Conservation (phyloP, 1,140 invertebrate species). For the Antheraea pernyi region DNA sequence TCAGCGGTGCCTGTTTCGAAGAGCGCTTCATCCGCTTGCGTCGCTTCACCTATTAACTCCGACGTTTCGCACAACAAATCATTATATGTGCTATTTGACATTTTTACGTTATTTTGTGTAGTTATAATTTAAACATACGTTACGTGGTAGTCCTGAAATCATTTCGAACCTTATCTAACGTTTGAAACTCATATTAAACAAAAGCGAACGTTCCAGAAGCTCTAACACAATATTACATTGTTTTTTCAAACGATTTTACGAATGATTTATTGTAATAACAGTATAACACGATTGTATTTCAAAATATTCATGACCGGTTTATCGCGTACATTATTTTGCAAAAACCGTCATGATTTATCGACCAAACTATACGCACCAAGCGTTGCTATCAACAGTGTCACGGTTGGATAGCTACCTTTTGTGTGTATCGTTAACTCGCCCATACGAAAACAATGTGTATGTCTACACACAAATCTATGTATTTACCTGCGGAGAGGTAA, state of each 20-base stretch:
- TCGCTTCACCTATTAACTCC: constrained; percentile 81
- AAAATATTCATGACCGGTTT: background rate
- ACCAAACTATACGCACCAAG: constrained; percentile 41
- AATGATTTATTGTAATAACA: background rate
- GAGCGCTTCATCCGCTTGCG: constrained; percentile 82
- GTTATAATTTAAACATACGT: background rate
- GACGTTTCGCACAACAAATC: constrained; percentile 84
- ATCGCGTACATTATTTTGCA: background rate
- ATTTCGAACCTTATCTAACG: background rate
- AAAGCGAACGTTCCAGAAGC: no score
- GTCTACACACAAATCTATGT: no score
- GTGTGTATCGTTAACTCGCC: background rate
- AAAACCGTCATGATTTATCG: constrained; percentile 36
- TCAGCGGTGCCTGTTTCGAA: constrained; percentile 83
- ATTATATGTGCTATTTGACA: constrained; percentile 88
- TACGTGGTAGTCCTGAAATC: no score
- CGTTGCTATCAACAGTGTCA: constrained; percentile 52
- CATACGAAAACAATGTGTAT: no score
- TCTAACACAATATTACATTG: no score
- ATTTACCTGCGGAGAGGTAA: no score
- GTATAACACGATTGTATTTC: background rate
- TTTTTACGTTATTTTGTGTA: constrained; percentile 43
- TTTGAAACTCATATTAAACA: background rate
- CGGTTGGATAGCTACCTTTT: constrained; percentile 43
- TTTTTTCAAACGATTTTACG: no score